These are phyloP conservation scores for Drosophila neoperkinsi DNA, from an alignment of 2,888 invertebrate genomes.

Conservation along the genomic window DNA sequence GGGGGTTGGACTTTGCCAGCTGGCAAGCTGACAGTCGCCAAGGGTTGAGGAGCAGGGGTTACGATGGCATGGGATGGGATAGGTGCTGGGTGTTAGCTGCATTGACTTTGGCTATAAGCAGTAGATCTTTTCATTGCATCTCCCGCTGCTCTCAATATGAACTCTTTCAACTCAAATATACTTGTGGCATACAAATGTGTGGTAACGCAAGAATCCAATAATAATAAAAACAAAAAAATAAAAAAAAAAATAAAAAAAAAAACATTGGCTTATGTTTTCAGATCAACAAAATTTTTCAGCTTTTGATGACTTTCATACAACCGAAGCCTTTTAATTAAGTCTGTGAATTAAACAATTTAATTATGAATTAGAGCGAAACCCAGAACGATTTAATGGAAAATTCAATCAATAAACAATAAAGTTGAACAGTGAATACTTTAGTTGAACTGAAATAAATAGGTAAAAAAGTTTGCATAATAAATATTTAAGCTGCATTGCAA, in stretches of 20 bases:
- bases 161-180: constrained; percentile 17
- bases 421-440: neutral
- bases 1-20: constrained; percentile 1
- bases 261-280: neutral
- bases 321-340: neutral
- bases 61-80: neutral
- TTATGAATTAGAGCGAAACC: neutral
- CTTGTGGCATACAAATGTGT: constrained; percentile 11
- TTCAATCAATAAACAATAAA: neutral
- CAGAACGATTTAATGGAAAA: neutral
- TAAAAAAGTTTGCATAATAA: neutral
- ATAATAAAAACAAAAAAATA: constrained; percentile 9
- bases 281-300: neutral
- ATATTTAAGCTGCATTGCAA: neutral
- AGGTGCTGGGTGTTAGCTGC: neutral
- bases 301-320: neutral
- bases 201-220: neutral
- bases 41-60: neutral
- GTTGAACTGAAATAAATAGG: neutral
- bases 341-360: neutral
- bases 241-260: constrained; percentile 4
- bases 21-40: constrained; percentile 22
- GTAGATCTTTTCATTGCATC: constrained; percentile 31
- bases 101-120: constrained; percentile 18
- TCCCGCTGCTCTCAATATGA: constrained; percentile 19